Conservation (phyloP, 2,888 invertebrate genomes). For the Vesta saturnalis region DNA sequence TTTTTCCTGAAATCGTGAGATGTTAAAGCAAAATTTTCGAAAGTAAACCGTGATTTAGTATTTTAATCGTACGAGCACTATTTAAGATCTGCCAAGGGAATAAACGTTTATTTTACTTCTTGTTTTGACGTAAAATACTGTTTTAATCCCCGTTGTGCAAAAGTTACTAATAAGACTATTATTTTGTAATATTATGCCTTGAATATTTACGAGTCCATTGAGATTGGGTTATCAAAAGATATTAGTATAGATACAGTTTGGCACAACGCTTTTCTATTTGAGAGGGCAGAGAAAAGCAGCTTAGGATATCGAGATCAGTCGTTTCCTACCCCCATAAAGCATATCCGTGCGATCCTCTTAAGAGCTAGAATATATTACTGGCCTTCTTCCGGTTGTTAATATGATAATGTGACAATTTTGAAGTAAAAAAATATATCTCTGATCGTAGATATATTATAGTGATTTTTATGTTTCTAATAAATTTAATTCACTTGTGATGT, state of each 20-base stretch:
- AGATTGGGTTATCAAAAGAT: constrained; percentile 24
- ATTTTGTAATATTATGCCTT: no score
- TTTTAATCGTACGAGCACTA: no score
- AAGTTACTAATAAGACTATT: no score
- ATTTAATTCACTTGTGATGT: not conserved
- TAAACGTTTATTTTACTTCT: no score
- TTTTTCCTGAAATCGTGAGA: no score
- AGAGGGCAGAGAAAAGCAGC: constrained; percentile 22
- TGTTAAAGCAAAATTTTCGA: no score
- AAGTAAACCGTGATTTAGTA: no score
- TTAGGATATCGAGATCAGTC: constrained; percentile 27
- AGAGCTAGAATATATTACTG: constrained; percentile 23
- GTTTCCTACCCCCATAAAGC: constrained; percentile 29
- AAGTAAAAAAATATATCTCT: no score
- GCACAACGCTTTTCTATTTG: constrained; percentile 19
- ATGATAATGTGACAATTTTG: constrained; percentile 18
- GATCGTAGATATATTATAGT: not conserved
- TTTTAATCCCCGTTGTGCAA: no score
- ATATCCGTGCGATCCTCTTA: constrained; percentile 32
- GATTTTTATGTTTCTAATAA: not conserved
- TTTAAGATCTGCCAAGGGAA: no score
- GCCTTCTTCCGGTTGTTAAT: constrained; percentile 29
- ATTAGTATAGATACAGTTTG: constrained; percentile 25
- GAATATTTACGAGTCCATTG: no score
- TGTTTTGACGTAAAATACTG: no score